A percentile compares a stretch with the other conserved stretches of the same genome.
phyloP scores from a whole-genome alignment of 1,140 invertebrate species.

The Diprion similis region DNA sequence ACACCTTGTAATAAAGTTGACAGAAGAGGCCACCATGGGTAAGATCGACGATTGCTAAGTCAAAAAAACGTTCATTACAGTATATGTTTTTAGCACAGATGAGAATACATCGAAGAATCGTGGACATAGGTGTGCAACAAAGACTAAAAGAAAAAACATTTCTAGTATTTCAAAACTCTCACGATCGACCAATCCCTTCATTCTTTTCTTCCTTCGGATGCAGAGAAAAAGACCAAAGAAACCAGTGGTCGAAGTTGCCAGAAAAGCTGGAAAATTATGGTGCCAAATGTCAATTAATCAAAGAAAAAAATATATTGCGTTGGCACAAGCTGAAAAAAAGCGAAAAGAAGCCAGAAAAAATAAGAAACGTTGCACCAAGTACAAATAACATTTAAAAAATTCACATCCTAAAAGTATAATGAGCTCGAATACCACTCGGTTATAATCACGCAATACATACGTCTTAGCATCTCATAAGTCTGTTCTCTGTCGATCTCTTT shows the following conservation, averaged over 20 bases:
- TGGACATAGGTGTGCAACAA: background rate
- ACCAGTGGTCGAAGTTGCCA: slow-evolving; percentile 46
- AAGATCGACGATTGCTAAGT: background rate
- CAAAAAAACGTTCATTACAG: background rate
- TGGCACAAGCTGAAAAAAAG: slow-evolving; percentile 50
- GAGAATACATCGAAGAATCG: background rate
- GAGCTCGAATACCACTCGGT: too few species aligned
- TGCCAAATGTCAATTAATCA: slow-evolving; percentile 41
- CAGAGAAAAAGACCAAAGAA: slow-evolving; percentile 44
- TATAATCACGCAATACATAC: too few species aligned
- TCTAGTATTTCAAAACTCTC: background rate
- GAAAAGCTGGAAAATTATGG: slow-evolving; percentile 52
- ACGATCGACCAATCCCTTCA: slow-evolving; percentile 50
- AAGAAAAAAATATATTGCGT: slow-evolving; percentile 51
- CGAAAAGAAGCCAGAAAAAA: slow-evolving; percentile 35
- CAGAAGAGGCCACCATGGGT: background rate
- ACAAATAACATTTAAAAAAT: background rate
- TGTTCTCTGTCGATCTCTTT: too few species aligned
- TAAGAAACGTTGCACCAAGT: slow-evolving; percentile 23
- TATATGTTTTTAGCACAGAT: background rate
- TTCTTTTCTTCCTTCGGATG: slow-evolving; percentile 50
- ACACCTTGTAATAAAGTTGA: background rate
- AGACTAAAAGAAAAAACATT: background rate
- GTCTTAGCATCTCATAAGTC: too few species aligned
- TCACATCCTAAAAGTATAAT: too few species aligned